Base-by-base conservation (phyloP, 2,797 vertebrate species). In the Sparus aurata region DNA sequence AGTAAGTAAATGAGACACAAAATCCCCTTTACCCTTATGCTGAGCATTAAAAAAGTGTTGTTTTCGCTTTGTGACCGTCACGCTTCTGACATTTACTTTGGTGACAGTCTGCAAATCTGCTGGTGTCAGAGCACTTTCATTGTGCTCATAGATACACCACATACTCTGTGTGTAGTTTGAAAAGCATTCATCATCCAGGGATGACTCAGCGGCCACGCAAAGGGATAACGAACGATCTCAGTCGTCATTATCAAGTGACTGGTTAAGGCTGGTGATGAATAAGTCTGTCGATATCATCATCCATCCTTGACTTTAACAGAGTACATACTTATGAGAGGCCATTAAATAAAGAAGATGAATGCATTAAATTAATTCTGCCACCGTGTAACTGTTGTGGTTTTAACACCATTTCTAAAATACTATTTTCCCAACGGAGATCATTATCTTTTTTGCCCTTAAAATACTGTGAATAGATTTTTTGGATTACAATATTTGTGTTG, bases 161-260 rank as follows among this genome's bases (percentile, higher is more conserved):
- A 9, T 77, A 78, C 59, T 67, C 34, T 27, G 23, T 61, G 64
- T 77, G 78, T 27, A 66, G 63, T 73, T 49, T 67, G 25, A 58
- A 47, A 59, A 55, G 54, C 65, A 87, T 87, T 72, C 77, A 77
- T 89, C 86, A 75, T 84, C 64, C 74, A 46, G 66, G 49, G 62
- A 87, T 74, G 76, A 89, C 46, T 79, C 66, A 59, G 61, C 62
- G 59, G 58, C 47, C 64, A 49, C 73, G 61, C 57, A 22, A n/a
- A 34, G 80, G 49, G 25, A 79, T 49, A 55, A 46, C 38, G 38
- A 85, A 63, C 17, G 0, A 71, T 77, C 64, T 80, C 62, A 75
- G 58, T 77, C 74, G 58, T 77, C 74, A 86, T 87, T 38, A 79
- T 50, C 34, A 53, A 73, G 53, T 74, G 59, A 75, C 66, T 82